A percentile compares a stretch with the other conserved stretches of the same genome.
These are phyloP conservation scores for Tragelaphus strepsiceros DNA, from an alignment of 2,113 vertebrate species.

Conservation along the genomic window DNA sequence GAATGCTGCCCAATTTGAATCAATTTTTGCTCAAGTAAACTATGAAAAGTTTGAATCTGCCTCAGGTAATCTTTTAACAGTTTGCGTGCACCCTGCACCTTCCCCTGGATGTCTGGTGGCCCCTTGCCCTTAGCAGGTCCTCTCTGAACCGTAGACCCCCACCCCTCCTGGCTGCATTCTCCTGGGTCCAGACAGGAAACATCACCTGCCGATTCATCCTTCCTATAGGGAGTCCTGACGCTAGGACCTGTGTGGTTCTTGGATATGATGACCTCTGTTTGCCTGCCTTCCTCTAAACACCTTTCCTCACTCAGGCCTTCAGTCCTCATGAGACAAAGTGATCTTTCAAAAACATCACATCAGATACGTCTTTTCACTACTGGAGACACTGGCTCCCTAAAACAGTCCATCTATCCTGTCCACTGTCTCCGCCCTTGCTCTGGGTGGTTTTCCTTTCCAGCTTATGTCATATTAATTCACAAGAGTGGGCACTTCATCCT, in stretches of 20 bases:
- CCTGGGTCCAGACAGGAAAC: accelerated
- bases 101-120: background rate
- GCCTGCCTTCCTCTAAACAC: no score
- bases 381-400: background rate
- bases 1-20: background rate
- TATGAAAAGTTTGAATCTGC: background rate
- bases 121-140: no score
- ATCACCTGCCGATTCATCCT: accelerated
- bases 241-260: accelerated
- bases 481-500: background rate
- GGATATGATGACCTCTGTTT: background rate
- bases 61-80: background rate
- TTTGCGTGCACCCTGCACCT: background rate
- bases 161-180: background rate
- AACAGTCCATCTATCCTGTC: background rate
- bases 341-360: background rate
- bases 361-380: background rate
- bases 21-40: background rate
- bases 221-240: background rate
- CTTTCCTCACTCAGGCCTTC: background rate
- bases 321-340: no score
- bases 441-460: background rate
- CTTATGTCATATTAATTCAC: background rate
- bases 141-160: background rate
- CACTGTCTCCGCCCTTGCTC: accelerated